A percentile compares a stretch with the other conserved stretches of the same genome.
phyloP scores from a whole-genome alignment of 2,113 vertebrate species.

The Neodontobutis hainanensis region DNA sequence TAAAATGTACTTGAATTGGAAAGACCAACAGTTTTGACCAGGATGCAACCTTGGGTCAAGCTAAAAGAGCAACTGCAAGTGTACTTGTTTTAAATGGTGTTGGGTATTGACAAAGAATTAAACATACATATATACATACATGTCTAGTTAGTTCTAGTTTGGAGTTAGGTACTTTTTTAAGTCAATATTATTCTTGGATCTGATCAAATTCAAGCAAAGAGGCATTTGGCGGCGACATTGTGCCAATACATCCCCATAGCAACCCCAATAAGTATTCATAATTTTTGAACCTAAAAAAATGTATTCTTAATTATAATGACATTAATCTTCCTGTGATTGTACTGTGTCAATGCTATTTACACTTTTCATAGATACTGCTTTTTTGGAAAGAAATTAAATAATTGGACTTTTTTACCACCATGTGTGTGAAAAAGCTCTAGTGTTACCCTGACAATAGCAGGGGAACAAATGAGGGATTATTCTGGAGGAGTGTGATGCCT shows the following conservation, averaged over 20 bases:
- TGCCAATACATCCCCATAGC: constrained; percentile 16
- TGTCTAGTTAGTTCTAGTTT: no score
- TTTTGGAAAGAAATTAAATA: constrained; percentile 61
- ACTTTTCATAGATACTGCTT: constrained; percentile 49
- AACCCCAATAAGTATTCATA: constrained; percentile 31
- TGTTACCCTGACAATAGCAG: constrained; percentile 68
- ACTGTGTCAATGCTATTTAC: constrained; percentile 57
- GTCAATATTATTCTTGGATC: no score
- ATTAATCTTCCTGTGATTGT: constrained; percentile 29
- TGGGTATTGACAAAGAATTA: no score
- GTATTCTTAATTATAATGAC: constrained; percentile 30
- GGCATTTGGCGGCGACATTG: no score
- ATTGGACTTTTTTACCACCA: constrained; percentile 66
- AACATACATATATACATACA: no score
- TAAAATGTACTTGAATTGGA: background rate
- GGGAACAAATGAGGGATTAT: constrained; percentile 79
- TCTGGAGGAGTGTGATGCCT: constrained; percentile 73
- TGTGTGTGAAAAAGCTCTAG: constrained; percentile 67
- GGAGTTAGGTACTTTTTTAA: no score
- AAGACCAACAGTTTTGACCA: no score
- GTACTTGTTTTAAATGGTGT: no score
- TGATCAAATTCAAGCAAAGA: no score
- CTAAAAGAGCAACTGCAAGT: no score
- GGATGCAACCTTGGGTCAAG: no score
- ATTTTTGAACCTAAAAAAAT: constrained; percentile 12